These are phyloP conservation scores for Rotaria macrura DNA, from an alignment of 2,888 invertebrate genomes.

Conservation along the genomic window DNA sequence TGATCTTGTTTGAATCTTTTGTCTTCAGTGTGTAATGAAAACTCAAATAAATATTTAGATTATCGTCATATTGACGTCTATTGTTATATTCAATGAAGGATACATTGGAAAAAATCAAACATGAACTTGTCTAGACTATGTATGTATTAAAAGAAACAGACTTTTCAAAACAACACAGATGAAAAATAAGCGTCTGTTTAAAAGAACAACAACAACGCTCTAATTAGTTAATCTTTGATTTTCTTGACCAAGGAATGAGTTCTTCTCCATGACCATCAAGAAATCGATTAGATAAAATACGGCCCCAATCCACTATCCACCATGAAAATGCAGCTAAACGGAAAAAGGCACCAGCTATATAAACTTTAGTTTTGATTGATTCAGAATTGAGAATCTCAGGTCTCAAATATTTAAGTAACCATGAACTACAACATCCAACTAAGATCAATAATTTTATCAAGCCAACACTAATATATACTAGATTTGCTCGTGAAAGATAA, in stretches of 20 bases:
- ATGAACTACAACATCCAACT: not conserved
- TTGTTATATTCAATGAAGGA: not conserved
- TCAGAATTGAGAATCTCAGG: not conserved
- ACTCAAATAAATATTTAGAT: not conserved
- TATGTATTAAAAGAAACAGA: too few relatives aligned
- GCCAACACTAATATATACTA: not conserved
- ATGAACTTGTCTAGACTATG: too few relatives aligned
- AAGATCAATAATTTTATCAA: not conserved
- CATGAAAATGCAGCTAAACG: not conserved
- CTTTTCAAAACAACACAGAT: too few relatives aligned
- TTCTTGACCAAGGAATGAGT: not conserved
- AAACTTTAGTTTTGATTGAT: not conserved
- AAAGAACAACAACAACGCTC: not conserved
- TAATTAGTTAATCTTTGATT: not conserved
- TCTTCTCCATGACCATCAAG: not conserved
- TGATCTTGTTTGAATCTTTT: not conserved
- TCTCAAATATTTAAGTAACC: not conserved
- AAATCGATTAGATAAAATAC: not conserved
- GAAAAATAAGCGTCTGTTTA: too few relatives aligned
- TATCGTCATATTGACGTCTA: not conserved
- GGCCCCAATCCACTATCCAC: not conserved
- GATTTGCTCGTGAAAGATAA: not conserved
- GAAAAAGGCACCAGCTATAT: not conserved
- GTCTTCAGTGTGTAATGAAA: not conserved
- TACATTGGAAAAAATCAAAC: too few relatives aligned